Conservation (phyloP, 2,113 vertebrate genomes). For the Aegotheles bennettii region DNA sequence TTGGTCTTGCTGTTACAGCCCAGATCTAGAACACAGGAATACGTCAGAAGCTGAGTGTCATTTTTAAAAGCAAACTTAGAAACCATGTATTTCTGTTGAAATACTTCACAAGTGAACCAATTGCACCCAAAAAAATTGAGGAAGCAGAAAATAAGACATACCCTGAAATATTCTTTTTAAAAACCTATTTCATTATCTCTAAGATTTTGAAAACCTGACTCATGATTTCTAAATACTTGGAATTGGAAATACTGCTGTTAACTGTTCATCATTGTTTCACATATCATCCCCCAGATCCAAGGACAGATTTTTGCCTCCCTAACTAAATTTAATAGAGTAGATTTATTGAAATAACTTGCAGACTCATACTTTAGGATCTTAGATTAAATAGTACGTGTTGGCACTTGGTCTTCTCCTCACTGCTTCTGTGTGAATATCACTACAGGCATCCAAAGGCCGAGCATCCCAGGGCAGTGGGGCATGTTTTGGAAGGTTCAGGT, state of each 20-base stretch:
- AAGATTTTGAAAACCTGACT: neutral
- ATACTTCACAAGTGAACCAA: neutral
- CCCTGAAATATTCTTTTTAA: neutral
- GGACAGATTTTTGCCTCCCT: neutral
- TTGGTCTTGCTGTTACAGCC: constrained; percentile 52
- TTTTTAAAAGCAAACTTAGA: constrained; percentile 8
- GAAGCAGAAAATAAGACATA: neutral
- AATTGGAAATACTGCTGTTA: neutral
- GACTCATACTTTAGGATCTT: neutral
- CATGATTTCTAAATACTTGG: neutral
- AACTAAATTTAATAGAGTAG: neutral
- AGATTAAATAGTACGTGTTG: neutral
- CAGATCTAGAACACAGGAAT: constrained; percentile 15
- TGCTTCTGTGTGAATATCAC: neutral
- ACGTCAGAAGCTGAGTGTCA: neutral
- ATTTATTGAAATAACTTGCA: neutral
- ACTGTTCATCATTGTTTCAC: neutral
- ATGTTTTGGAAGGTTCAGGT: neutral
- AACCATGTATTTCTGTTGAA: neutral
- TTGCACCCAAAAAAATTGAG: neutral
- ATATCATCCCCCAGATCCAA: neutral
- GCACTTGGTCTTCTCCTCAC: neutral
- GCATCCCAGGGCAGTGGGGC: neutral
- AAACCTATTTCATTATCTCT: neutral
- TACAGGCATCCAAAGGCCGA: fast-evolving